phyloP scores from a whole-genome alignment of 2,888 invertebrate species.

The Pachymerium ferrugineum region DNA sequence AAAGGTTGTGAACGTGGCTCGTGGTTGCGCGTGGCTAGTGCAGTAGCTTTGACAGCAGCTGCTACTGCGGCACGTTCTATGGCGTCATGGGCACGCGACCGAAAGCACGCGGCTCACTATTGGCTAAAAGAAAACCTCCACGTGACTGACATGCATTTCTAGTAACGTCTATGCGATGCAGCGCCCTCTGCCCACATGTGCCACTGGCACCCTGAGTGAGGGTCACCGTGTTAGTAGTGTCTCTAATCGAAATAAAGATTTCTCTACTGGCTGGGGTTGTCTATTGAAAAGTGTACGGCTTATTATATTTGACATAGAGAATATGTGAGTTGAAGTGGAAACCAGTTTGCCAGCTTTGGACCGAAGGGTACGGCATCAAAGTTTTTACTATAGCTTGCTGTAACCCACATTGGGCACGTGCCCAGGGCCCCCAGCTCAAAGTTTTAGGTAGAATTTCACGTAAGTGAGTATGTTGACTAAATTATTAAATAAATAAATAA shows the following conservation, averaged over 20 bases:
- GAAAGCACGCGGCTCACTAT: slow-evolving; percentile 30
- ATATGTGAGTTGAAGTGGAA: slow-evolving; percentile 13
- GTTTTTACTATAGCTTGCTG: no score
- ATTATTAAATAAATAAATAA: no score
- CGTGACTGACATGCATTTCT: slow-evolving; percentile 22
- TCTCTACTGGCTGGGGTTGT: not conserved
- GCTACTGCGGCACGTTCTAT: slow-evolving; percentile 28
- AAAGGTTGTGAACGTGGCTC: not conserved
- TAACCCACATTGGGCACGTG: no score
- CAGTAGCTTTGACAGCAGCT: slow-evolving; percentile 12
- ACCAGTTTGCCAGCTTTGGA: slow-evolving; percentile 4
- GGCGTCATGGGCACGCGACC: slow-evolving; percentile 28
- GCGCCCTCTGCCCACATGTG: not conserved
- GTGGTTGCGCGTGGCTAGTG: slow-evolving; percentile 28
- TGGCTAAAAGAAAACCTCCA: slow-evolving; percentile 20
- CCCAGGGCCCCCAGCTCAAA: no score
- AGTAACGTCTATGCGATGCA: not conserved
- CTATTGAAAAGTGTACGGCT: slow-evolving; percentile 2
- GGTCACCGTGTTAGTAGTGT: not conserved
- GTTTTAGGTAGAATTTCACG: no score
- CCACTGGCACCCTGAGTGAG: not conserved
- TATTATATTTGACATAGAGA: slow-evolving; percentile 8
- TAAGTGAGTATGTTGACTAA: no score
- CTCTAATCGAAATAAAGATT: not conserved
- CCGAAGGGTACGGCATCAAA: no score